Evolutionary conservation across 1,140 invertebrate species (phyloP).

Genomic region (Rhynchophorus ferrugineus): DNA sequence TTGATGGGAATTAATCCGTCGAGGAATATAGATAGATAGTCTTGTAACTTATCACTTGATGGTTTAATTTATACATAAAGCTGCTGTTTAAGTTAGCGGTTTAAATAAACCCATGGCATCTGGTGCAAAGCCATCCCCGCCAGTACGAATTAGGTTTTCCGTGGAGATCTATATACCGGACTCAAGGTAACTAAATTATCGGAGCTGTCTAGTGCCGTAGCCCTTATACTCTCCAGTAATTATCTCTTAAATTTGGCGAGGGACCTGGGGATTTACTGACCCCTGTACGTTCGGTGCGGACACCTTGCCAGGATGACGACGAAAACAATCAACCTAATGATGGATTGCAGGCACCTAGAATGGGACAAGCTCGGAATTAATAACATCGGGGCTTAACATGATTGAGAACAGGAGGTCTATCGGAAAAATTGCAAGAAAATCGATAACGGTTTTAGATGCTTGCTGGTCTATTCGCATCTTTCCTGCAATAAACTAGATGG

Average conservation of each 20-base stretch:
- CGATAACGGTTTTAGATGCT: too few species aligned
- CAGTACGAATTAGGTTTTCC: slow-evolving; percentile 9
- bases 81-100: not conserved
- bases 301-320: slow-evolving; percentile 21
- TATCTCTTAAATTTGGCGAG: slow-evolving; percentile 41
- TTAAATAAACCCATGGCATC: not conserved
- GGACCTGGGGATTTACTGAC: slow-evolving; percentile 37
- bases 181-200: slow-evolving; percentile 36
- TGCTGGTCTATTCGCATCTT: too few species aligned
- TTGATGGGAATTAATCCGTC: too few species aligned
- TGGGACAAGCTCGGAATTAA: not conserved
- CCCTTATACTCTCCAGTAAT: slow-evolving; percentile 35
- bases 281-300: slow-evolving; percentile 20
- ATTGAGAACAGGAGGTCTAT: too few species aligned
- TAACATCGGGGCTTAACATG: too few species aligned
- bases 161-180: slow-evolving; percentile 14
- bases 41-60: too few species aligned
- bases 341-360: slow-evolving; percentile 9
- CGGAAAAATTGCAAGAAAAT: too few species aligned
- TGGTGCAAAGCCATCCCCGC: not conserved
- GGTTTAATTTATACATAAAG: too few species aligned
- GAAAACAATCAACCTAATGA: slow-evolving; percentile 21
- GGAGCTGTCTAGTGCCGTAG: slow-evolving; percentile 29
- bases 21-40: too few species aligned
- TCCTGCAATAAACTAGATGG: too few species aligned